Evolutionary conservation across 2,113 vertebrate species (phyloP), one percentile per base, ranked within the genome.

Genomic region (Geococcyx californianus): DNA sequence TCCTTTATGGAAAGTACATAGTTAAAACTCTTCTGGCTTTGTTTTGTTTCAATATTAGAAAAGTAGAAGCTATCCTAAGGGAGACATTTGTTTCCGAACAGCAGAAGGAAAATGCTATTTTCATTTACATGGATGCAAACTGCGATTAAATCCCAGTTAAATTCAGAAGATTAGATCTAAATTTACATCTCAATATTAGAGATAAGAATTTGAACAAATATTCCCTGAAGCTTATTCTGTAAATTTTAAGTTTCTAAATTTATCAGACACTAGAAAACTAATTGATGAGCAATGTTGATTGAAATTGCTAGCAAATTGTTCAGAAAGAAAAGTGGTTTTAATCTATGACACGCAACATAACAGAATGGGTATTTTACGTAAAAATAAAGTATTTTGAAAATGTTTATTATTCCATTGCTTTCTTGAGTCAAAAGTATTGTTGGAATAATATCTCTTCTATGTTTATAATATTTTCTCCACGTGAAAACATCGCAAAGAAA

Each of bases 241-340:
- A 92, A 89, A 81, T 74, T 52, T 77, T 90, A 31, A 13, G 6
- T 59, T 89, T 92, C 62, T n/a, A 68, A 87, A 89, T 93, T 88
- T 16, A 16, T 25, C n/a, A 52, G 16, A 49, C 38, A 83, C 8
- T 60, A 96, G 42, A 60, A 91, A 75, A 80, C 45, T 83, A 59
- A 70, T 42, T 73, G 24, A 92, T 89, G 23, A 93, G 58, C 75
- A 90, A 73, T 38, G 26, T 56, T 94, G 17, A 84, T 33, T 44
- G 64, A 86, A 95, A 91, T 26, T 77, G 6, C 10, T 56, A 75
- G 16, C 7, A 84, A 84, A 28, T 52, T 68, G 7, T 73, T 94
- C 59, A 95, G 15, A 66, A 84, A 74, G 9, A 36, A 5, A 64
- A 55, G 9, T 28, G 5, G 0, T 28, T 83, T 63, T 51, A 13